Base-by-base conservation (phyloP, 2,797 vertebrate genomes). In the Argya squamiceps region DNA sequence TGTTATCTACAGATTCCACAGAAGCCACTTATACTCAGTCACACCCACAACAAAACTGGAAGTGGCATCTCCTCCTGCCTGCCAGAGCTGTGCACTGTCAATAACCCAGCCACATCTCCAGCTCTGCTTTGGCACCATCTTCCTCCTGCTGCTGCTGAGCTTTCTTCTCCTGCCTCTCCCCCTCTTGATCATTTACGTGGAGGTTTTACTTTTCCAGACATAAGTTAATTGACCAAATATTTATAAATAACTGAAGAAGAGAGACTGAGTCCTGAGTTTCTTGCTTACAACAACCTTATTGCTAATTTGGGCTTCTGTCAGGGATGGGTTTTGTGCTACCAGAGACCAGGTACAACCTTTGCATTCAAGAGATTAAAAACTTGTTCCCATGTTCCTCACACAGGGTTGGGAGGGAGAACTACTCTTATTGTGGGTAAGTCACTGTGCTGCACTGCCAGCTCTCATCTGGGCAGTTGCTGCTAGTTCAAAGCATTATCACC, bases 241-340 rank as follows among this genome's bases (percentile, higher is more conserved):
- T 76, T 30, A 47, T 56, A 70, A 70, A 34, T 46, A 63, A 78
- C 21, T 39, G 49, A 94, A 86, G 53, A 91, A 68, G 29, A 81
- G 18, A 77, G 26, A 7, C n/a, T 29, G 24, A 92, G 32, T 10
- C 23, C 27, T 27, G 19, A 16, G 9, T 0, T 29, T 85, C 73
- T 71, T 64, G 19, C 10, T 79, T 56, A 17, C 11, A 47, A 43
- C 13, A 71, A 30, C 18, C 20, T 55, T 59, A 30, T 3, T 55
- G n/a, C 19, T 56, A 22, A 47, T 64, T 37, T 22, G 21, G 27
- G 30, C 34, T 85, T 67, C 50, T 27, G 12, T 30, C 32, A 78
- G 10, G 34, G 46, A 52, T 24, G 32, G 44, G 29, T 30, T 67
- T 81, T 84, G 26, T 84, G 53, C 65, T 56, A 22, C 53, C 24